Evolutionary conservation across 2,888 invertebrate species (phyloP), one percentile per base, ranked within the genome.

Genomic region (Scelioninae gen. 1): DNA sequence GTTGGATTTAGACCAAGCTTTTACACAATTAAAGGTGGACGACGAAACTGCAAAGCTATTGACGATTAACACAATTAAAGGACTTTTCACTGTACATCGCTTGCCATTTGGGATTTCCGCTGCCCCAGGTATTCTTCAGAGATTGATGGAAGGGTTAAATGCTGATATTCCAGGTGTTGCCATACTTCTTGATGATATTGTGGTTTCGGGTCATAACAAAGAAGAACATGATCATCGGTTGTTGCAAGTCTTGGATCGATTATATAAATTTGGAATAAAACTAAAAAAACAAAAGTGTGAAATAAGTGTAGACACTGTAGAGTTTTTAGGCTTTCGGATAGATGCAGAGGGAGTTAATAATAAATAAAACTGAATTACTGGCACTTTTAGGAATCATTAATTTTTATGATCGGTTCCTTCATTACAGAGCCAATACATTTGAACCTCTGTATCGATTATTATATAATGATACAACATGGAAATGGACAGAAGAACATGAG

Each of bases 361-460:
- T 0, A 10, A 11, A n/a, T 13, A 63, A 63, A 16, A n/a, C 47
- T 4, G 47, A 47, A 13, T 34, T 63, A 2, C 47, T 32, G 11
- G 32, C 63, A 5, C 47, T 63, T 9, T 8, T 63, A 0, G 47
- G 63, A 15, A 10, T 49, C 2, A 63, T 63, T 13, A 47, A 15
- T 7, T 63, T 63, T 13, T 63, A 63, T 29, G 47, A 49, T 23
- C 9, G 47, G n/a, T 63, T 63, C 8, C 2, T 63, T 10, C 5
- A 2, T 8, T 8, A 47, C 15, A 7, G 63, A 15, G 63, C 47
- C 31, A 47, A 32, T 6, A 10, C n/a, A 3, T 63, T 63, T 16
- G 63, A 63, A 29, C 63, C 63, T 0, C 16, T 63, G 0, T 63
- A 63, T 40, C 31, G 63, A 11, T 11, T 63, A 0, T 16, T 63